Conservation (phyloP, 2,797 vertebrate genomes). For the Eospalax fontanierii region DNA sequence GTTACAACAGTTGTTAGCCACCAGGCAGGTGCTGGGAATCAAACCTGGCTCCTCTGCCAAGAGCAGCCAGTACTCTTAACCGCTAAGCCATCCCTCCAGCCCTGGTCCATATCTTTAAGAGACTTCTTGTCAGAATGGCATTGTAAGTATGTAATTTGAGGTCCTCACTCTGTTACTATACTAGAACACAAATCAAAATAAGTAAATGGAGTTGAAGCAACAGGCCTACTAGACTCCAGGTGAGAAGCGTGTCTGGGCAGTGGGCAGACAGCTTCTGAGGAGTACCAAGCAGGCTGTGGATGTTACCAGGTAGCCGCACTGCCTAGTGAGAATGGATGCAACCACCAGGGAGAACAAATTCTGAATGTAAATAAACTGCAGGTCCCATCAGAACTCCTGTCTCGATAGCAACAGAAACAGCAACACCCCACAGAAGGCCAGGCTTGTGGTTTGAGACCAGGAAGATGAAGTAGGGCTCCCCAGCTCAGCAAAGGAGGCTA, state of each 20-base stretch:
- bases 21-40: too few species aligned
- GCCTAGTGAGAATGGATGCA: neutral
- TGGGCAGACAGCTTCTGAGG: neutral
- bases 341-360: neutral
- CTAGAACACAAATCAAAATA: neutral
- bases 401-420: neutral
- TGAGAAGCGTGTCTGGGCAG: neutral
- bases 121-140: slow-evolving; percentile 23
- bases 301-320: neutral
- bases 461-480: neutral
- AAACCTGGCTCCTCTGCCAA: too few species aligned
- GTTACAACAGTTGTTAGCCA: too few species aligned
- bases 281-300: neutral
- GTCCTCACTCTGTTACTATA: neutral
- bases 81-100: too few species aligned
- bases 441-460: neutral
- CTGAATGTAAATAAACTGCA: neutral
- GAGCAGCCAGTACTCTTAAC: too few species aligned
- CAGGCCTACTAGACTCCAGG: neutral
- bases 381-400: too few species aligned
- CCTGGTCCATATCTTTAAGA: slow-evolving; percentile 14
- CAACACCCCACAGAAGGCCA: neutral
- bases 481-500: neutral
- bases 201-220: neutral
- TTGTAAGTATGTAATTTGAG: slow-evolving; percentile 8